Evolutionary conservation across 2,888 invertebrate species (phyloP).

Genomic region (Dorcus hopei): DNA sequence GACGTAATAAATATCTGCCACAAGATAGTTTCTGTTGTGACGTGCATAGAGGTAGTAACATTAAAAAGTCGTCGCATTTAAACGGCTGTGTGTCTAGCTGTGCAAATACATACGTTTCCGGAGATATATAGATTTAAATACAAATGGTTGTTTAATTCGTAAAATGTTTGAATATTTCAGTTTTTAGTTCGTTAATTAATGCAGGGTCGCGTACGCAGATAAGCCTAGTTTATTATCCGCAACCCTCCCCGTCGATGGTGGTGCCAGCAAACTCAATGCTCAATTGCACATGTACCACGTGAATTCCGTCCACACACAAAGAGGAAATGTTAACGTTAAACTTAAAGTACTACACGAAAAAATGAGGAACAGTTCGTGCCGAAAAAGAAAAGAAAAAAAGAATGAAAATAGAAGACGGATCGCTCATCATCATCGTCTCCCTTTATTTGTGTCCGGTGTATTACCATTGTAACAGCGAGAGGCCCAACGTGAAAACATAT

Average conservation of each 20-base stretch:
- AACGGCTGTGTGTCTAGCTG: constrained; percentile 31
- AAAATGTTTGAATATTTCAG: constrained; percentile 38
- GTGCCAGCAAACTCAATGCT: no score
- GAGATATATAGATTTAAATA: constrained; percentile 37
- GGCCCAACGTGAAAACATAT: constrained; percentile 39
- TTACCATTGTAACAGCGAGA: constrained; percentile 27
- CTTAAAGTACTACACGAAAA: no score
- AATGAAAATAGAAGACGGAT: no score
- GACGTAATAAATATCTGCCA: no score
- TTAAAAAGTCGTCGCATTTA: constrained; percentile 9
- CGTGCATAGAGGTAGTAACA: constrained; percentile 12
- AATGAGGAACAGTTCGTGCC: no score
- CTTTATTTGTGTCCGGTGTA: constrained; percentile 11
- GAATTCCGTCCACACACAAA: no score
- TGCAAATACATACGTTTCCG: constrained; percentile 43
- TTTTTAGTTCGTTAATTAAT: constrained; percentile 43
- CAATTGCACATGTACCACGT: no score
- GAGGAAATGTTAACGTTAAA: no score
- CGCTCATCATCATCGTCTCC: constrained; percentile 4
- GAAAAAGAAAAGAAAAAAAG: no score
- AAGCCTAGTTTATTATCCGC: background rate
- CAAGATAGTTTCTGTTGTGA: constrained; percentile 3
- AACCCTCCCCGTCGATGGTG: no score
- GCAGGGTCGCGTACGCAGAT: constrained; percentile 37
- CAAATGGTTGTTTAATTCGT: constrained; percentile 19